Conservation (phyloP, 2,797 vertebrate species). For the Huso huso region DNA sequence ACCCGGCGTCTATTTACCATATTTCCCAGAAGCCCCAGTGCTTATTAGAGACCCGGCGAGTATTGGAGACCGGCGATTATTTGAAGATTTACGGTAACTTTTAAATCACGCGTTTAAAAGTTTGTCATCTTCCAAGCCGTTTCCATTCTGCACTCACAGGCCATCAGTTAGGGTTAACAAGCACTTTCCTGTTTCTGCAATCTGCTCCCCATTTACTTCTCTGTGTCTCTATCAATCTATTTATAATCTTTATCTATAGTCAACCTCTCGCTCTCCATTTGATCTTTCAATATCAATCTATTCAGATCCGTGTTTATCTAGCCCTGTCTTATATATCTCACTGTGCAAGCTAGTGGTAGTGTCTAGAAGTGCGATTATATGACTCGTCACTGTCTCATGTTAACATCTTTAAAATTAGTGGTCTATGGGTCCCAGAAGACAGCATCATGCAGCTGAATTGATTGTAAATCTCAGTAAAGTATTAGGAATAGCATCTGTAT, state of each 20-base stretch:
- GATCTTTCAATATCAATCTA: conserved; percentile 2
- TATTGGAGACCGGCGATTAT: too few relatives aligned
- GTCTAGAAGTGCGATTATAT: neutral
- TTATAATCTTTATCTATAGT: conserved; percentile 52
- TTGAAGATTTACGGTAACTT: too few relatives aligned
- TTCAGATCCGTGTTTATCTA: neutral
- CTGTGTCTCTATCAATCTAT: conserved; percentile 52
- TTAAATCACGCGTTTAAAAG: too few relatives aligned
- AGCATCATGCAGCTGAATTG: neutral
- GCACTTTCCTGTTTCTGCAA: neutral
- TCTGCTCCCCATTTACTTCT: conserved; percentile 29
- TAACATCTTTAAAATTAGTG: conserved; percentile 2
- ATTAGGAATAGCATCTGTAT: too few relatives aligned
- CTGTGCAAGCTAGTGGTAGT: neutral
- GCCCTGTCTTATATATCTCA: neutral
- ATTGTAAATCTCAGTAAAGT: too few relatives aligned
- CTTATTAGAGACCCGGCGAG: too few relatives aligned
- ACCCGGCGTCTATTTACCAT: too few relatives aligned
- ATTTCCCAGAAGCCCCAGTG: too few relatives aligned
- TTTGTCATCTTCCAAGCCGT: neutral
- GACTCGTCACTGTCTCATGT: neutral
- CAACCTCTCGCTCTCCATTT: conserved; percentile 32
- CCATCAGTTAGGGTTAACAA: conserved; percentile 31
- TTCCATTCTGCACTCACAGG: conserved; percentile 39
- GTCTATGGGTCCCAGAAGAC: neutral